A percentile compares a stretch with the other conserved stretches of the same genome.
These are phyloP conservation scores for Lamellibrachia columna DNA, from an alignment of 2,888 invertebrate species.

Conservation along the genomic window DNA sequence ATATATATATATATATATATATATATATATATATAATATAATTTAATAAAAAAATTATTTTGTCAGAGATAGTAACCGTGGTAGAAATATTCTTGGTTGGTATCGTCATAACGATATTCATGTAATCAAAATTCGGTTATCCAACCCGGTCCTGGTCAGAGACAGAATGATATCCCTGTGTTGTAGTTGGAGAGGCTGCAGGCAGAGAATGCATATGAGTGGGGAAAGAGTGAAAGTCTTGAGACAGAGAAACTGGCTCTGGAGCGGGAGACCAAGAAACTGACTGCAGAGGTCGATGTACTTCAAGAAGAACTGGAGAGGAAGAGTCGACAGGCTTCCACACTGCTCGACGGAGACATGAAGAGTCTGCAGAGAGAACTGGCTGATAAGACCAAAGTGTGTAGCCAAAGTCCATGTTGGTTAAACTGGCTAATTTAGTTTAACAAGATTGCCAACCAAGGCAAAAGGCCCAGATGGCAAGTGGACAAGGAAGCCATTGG, in stretches of 20 bases:
- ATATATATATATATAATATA: no score
- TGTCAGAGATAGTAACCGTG: no score
- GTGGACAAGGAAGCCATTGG: no score
- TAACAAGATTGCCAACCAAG: no score
- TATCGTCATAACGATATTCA: no score
- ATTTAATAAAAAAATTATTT: no score
- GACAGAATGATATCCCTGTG: neutral
- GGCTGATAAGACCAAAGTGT: slow-evolving; percentile 64
- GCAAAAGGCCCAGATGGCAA: no score
- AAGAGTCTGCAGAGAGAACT: slow-evolving; percentile 63
- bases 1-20: no score
- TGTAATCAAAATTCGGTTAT: neutral
- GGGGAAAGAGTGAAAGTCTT: slow-evolving; percentile 88
- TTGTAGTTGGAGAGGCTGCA: slow-evolving; percentile 82
- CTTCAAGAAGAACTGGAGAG: slow-evolving; percentile 76
- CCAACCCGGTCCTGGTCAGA: neutral
- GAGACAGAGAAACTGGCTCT: slow-evolving; percentile 89
- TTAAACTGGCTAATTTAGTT: no score
- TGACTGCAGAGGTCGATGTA: slow-evolving; percentile 76
- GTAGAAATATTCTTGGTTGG: no score
- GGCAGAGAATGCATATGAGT: slow-evolving; percentile 91
- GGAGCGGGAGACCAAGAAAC: slow-evolving; percentile 88
- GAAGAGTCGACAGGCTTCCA: slow-evolving; percentile 57
- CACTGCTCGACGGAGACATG: slow-evolving; percentile 60
- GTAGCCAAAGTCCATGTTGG: neutral